Percentiles rank a stretch among this genome's conserved stretches.
phyloP scores from a whole-genome alignment of 2,888 invertebrate species.

The Metacarcinus magister region DNA sequence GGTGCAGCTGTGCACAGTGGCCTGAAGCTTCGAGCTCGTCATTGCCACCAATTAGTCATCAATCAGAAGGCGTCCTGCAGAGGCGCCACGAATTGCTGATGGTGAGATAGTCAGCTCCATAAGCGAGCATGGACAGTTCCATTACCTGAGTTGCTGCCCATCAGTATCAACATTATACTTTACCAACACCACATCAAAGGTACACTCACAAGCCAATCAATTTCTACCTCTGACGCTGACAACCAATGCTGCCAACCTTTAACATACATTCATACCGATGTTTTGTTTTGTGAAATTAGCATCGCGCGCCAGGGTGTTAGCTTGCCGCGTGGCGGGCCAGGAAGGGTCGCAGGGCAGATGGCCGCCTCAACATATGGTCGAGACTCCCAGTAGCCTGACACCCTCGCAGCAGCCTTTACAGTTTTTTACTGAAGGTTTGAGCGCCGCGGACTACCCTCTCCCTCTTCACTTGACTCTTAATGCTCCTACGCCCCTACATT shows the following conservation, averaged over 20 bases:
- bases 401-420: not conserved
- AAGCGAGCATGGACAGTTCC: not conserved
- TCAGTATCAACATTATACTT: not conserved
- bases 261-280: not conserved
- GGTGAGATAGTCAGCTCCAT: not conserved
- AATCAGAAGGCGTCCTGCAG: not conserved
- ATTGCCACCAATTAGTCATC: constrained; percentile 14
- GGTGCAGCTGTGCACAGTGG: not conserved
- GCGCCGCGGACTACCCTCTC: not conserved
- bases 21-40: not conserved
- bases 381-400: constrained; percentile 14
- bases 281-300: not conserved
- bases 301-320: not conserved
- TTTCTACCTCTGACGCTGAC: not conserved
- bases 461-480: not conserved
- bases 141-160: constrained; percentile 5
- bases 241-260: not conserved
- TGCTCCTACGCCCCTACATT: not conserved
- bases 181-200: not conserved
- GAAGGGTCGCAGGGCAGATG: not conserved
- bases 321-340: not conserved
- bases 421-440: not conserved
- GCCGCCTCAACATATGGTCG: not conserved
- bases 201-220: not conserved
- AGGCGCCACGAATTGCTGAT: not conserved